Conservation (phyloP, 2,797 vertebrate species). For the Danio tinwini region DNA sequence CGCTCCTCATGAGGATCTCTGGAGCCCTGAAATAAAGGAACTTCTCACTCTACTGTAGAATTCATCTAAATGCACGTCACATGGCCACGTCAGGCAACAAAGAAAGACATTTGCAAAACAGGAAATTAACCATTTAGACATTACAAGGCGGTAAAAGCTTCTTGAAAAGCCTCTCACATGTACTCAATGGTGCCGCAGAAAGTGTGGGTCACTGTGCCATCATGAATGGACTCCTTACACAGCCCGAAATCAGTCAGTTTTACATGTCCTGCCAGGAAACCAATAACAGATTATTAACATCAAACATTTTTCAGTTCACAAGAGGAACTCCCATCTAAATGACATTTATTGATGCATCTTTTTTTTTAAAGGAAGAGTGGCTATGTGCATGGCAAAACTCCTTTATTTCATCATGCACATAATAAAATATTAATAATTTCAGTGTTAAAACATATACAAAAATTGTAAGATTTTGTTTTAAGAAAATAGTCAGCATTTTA, state of each 20-base stretch:
- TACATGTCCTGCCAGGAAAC: conserved; percentile 86
- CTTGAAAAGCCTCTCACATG: conserved; percentile 83
- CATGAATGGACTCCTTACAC: conserved; percentile 98
- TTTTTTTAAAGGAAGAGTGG: no score
- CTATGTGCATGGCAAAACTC: no score
- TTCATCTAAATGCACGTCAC: conserved; percentile 1
- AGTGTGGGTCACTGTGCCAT: conserved; percentile 97
- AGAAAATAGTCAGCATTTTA: no score
- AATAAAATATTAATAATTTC: no score
- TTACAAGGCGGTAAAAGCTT: neutral
- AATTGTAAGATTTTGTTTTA: no score
- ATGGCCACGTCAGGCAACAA: neutral
- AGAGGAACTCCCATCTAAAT: conserved; percentile 34
- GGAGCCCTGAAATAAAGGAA: conserved; percentile 85
- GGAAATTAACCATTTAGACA: neutral
- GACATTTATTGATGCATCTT: no score
- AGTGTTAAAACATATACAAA: no score
- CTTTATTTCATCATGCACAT: no score
- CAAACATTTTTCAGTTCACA: conserved; percentile 53
- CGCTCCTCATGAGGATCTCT: conserved; percentile 98
- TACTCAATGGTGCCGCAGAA: conserved; percentile 99
- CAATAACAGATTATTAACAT: neutral
- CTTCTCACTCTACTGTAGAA: conserved; percentile 6
- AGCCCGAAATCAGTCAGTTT: conserved; percentile 96
- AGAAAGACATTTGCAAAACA: neutral